phyloP scores from a whole-genome alignment of 2,888 invertebrate species.

The Sesia apiformis region DNA sequence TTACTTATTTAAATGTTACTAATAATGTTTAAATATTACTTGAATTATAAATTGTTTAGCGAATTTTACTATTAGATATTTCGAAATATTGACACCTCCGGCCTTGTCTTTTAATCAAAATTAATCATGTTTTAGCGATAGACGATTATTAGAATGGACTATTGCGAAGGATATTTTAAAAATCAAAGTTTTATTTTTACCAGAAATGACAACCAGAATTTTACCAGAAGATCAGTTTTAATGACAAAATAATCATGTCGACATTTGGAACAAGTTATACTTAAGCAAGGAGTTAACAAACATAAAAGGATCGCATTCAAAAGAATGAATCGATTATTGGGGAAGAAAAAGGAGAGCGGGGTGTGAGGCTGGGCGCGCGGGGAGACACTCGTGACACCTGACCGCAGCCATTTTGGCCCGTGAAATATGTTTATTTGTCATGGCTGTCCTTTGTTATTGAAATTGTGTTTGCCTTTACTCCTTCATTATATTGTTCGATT shows the following conservation, averaged over 20 bases:
- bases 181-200: no score
- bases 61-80: no score
- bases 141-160: no score
- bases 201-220: no score
- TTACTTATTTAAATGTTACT: no score
- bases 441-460: constrained; percentile 71
- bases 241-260: background rate
- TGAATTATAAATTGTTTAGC: no score
- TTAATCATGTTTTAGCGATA: no score
- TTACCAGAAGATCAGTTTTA: background rate
- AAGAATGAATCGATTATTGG: constrained; percentile 65
- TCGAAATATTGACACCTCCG: no score
- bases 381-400: constrained; percentile 62
- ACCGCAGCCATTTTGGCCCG: constrained; percentile 72
- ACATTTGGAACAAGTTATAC: constrained; percentile 1
- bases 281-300: constrained; percentile 20
- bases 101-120: no score
- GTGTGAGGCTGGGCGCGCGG: constrained; percentile 25
- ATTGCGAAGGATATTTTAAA: no score
- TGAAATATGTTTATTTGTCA: constrained; percentile 75
- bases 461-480: constrained; percentile 74
- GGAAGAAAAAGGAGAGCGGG: constrained; percentile 40
- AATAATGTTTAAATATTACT: no score
- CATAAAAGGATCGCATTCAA: constrained; percentile 47
- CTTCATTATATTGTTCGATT: constrained; percentile 74